Base-by-base conservation (phyloP, 2,113 vertebrate genomes). In the Austrofundulus limnaeus region DNA sequence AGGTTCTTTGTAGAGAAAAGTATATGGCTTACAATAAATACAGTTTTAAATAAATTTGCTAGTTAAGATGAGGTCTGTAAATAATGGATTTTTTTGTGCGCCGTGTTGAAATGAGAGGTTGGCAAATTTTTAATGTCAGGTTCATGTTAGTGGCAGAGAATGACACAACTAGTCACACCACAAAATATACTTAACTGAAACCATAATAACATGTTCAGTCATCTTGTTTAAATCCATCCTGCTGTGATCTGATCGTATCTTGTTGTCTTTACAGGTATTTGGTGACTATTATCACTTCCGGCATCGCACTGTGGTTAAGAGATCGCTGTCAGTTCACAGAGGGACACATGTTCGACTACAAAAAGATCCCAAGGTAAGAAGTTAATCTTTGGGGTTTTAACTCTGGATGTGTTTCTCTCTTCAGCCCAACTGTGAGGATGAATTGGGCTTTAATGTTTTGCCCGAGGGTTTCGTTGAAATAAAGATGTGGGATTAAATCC, bases 271-370 rank as follows among this genome's bases (percentile, higher is more conserved):
- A 46, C 85, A 98, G 96, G 94, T 96, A 70, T 96, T 98, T 11
- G 94, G 93, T 0, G 92, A 97, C 86, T 95, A 95, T 88, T 98
- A 96, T 91, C 95, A 98, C 86, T 98, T 98, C 51, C 84, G 88
- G 80, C 96, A 98, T 87, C 89, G 79, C 0, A 91, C 83, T 0
- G 93, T 98, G 87, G 91, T 86, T 77, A 98, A 97, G 88, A 92
- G 96, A 61, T 97, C 96, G 20, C 88, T 98, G 77, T 93, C 91
- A 0, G 90, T 92, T 66, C 95, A 98, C 87, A 92, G 86, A 54
- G 83, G 71, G 66, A 90, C 93, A 76, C 94, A 97, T 61, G 84
- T 91, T 66, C 93, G 88, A 63, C 85, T 98, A 55, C 86, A 89
- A 63, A 91, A 80, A 68, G 95, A 98, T 41, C 93, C 93, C 0